Conservation (phyloP, 2,113 vertebrate species). For the Gymnorhina tibicen region DNA sequence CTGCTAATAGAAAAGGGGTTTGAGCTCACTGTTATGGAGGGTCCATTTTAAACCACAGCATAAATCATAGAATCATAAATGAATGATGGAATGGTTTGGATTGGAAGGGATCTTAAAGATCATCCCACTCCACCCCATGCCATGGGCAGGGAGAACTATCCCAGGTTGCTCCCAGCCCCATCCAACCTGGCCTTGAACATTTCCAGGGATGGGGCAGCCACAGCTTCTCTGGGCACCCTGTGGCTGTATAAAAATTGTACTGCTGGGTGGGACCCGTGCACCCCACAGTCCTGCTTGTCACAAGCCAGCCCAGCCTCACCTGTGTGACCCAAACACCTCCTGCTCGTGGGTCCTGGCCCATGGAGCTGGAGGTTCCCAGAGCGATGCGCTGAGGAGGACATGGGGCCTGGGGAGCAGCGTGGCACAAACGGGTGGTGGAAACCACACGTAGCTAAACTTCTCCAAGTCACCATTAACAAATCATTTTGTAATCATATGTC, state of each 20-base stretch:
- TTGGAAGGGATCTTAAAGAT: background rate
- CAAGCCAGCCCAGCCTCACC: background rate
- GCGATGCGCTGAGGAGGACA: rapidly evolving
- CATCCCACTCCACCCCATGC: background rate
- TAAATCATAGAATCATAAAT: background rate
- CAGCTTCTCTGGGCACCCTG: background rate
- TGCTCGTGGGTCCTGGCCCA: rapidly evolving
- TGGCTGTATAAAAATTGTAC: rapidly evolving
- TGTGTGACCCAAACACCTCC: background rate
- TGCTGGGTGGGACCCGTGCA: background rate
- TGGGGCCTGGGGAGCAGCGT: rapidly evolving
- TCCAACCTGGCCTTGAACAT: background rate
- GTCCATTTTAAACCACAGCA: background rate
- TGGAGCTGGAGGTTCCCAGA: rapidly evolving
- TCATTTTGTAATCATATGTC: rapidly evolving
- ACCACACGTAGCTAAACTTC: rapidly evolving
- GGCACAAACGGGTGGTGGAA: background rate
- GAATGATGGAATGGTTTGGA: background rate
- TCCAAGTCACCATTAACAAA: background rate
- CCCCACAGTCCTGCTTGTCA: background rate
- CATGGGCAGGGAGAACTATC: background rate
- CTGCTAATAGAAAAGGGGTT: background rate
- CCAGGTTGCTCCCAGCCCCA: rapidly evolving
- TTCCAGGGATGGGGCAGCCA: background rate
- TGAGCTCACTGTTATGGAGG: background rate